These are phyloP conservation scores for Bimastos eiseni DNA, from an alignment of 2,888 invertebrate genomes.

Conservation along the genomic window DNA sequence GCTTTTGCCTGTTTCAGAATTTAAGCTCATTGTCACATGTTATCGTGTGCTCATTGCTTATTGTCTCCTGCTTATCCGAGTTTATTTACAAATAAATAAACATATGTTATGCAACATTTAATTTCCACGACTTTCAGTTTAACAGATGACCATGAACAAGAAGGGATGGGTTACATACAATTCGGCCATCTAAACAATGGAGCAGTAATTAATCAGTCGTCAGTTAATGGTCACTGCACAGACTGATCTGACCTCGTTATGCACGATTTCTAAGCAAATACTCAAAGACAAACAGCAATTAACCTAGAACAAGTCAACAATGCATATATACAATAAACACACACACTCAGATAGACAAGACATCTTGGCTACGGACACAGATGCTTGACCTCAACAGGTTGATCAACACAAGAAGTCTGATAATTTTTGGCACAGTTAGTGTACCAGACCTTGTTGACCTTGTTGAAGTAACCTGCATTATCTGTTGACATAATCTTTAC, in stretches of 20 bases:
- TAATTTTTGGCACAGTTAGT: not conserved
- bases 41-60: not conserved
- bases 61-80: not conserved
- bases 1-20: not conserved
- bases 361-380: not conserved
- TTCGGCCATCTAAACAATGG: not conserved
- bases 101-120: not conserved
- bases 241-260: not conserved
- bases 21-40: not conserved
- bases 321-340: not conserved
- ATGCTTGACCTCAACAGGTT: not conserved
- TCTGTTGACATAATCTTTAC: not conserved
- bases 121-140: not conserved
- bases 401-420: not conserved
- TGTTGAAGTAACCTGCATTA: not conserved
- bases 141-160: not conserved
- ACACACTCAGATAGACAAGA: not conserved
- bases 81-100: not conserved
- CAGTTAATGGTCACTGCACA: not conserved
- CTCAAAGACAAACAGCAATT: not conserved
- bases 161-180: not conserved
- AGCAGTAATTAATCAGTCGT: not conserved
- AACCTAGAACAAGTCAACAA: not conserved
- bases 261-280: not conserved
- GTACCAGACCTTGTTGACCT: not conserved